phyloP scores from a whole-genome alignment of 92 coral and sea anemone species.

The Palythoa caribaeorum region DNA sequence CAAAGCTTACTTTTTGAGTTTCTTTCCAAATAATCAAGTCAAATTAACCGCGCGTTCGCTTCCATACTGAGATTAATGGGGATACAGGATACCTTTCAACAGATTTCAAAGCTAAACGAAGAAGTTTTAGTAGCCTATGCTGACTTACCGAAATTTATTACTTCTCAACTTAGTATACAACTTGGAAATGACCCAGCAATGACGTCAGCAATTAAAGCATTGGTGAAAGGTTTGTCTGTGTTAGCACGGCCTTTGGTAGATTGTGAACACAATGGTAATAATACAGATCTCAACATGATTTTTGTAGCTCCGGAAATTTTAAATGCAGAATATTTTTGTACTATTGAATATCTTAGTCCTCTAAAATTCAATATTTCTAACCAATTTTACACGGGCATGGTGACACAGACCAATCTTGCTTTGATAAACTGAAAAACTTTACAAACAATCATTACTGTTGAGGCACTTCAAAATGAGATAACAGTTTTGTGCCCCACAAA shows the following conservation, averaged over 20 bases:
- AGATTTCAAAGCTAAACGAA: too few relatives aligned
- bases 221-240: constrained; percentile 55
- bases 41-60: constrained; percentile 50
- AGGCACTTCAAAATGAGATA: constrained; percentile 13
- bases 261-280: constrained; percentile 22
- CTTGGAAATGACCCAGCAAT: constrained; percentile 9
- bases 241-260: constrained; percentile 42
- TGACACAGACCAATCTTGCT: constrained; percentile 36
- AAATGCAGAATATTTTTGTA: constrained; percentile 29
- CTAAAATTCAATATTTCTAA: constrained; percentile 39
- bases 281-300: constrained; percentile 33
- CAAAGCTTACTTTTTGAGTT: constrained; percentile 15
- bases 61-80: constrained; percentile 33
- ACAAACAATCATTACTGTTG: constrained; percentile 9
- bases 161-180: constrained; percentile 27
- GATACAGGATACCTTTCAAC: constrained; percentile 48
- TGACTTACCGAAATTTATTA: constrained; percentile 46
- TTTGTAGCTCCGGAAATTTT: constrained; percentile 39
- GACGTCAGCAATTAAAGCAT: constrained; percentile 25
- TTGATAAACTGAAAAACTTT: constrained; percentile 39
- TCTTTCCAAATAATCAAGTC: constrained; percentile 51
- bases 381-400: constrained; percentile 48
- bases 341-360: constrained; percentile 48
- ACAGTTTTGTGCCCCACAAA: constrained; percentile 25
- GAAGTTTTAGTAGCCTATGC: constrained; percentile 27